phyloP scores from a whole-genome alignment of 2,113 vertebrate genomes.

The Heterotilapia buettikoferi region DNA sequence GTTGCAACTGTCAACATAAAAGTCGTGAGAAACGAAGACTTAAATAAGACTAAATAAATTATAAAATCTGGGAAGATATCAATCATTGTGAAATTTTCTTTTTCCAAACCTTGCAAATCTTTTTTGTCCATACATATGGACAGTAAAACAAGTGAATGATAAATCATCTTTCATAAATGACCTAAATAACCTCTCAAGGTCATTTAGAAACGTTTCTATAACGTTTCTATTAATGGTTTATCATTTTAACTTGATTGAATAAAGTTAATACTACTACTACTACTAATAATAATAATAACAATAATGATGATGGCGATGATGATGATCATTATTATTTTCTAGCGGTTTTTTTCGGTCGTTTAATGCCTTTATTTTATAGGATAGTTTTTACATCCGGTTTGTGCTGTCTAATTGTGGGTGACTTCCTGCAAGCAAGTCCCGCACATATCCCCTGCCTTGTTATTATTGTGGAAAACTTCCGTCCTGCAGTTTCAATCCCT shows the following conservation, averaged over 20 bases:
- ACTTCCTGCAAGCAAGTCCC: background rate
- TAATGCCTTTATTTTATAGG: conserved; percentile 17
- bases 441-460: background rate
- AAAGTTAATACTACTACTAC: background rate
- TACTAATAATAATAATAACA: background rate
- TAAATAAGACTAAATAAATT: background rate
- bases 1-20: background rate
- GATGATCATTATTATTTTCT: background rate
- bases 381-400: background rate
- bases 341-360: background rate
- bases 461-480: background rate
- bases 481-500: background rate
- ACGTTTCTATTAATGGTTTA: background rate
- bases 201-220: background rate
- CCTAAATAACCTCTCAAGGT: background rate
- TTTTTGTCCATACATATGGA: background rate
- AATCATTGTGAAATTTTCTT: background rate
- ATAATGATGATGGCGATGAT: background rate
- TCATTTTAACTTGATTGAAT: background rate
- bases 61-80: background rate
- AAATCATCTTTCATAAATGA: background rate
- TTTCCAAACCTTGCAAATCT: background rate
- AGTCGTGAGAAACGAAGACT: background rate
- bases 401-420: too few species aligned
- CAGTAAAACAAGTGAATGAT: background rate